phyloP scores from a whole-genome alignment of 2,797 vertebrate species.

The Enteromius fasciolatus region DNA sequence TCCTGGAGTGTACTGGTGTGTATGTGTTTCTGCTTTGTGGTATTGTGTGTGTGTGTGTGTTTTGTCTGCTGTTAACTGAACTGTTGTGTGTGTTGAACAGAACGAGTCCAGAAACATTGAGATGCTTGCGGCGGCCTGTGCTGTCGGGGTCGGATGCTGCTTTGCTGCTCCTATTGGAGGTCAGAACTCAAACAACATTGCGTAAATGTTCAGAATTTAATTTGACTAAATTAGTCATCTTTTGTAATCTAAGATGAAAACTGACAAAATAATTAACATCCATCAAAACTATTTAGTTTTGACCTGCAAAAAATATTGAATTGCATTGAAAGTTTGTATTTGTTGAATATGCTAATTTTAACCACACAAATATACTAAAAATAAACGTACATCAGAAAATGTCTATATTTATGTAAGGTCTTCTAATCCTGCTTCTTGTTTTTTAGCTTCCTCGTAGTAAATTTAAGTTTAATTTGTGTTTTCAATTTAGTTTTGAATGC shows the following conservation, averaged over 20 bases:
- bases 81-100: constrained; percentile 69
- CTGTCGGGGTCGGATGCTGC: constrained; percentile 95
- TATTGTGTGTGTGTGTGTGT: neutral
- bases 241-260: neutral
- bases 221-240: neutral
- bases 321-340: too few relatives aligned
- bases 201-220: neutral
- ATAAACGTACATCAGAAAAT: too few relatives aligned
- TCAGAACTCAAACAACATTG: constrained; percentile 56
- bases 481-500: neutral
- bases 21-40: neutral
- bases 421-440: too few relatives aligned
- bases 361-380: too few relatives aligned
- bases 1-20: neutral
- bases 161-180: constrained; percentile 97
- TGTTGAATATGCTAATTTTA: too few relatives aligned
- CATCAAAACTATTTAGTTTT: neutral
- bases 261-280: neutral
- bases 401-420: too few relatives aligned
- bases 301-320: too few relatives aligned
- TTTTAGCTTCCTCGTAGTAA: too few relatives aligned
- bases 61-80: neutral
- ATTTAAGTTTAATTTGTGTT: too few relatives aligned
- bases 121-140: constrained; percentile 96
- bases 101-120: constrained; percentile 96